Evolutionary conservation across 2,797 vertebrate genomes (phyloP).

Genomic region (Neosilurus hyrtlii): DNA sequence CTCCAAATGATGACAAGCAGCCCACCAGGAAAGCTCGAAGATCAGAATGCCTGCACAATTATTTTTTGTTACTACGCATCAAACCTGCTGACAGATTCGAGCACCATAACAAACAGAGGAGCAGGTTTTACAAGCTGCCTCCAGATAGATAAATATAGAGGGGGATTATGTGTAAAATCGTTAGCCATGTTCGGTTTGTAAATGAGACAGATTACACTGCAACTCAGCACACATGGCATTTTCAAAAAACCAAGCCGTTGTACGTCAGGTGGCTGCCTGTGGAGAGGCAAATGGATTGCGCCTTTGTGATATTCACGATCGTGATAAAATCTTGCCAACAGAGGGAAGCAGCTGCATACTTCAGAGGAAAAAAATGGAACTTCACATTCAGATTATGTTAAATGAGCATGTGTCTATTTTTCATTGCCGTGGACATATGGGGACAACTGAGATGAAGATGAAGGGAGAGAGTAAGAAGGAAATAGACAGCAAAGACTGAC

Average conservation of each 20-base stretch:
- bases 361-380: conserved; percentile 39
- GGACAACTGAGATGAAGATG: conserved; percentile 20
- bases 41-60: conserved; percentile 15
- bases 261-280: conserved; percentile 49
- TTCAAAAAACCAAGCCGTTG: conserved; percentile 27
- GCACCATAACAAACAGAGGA: conserved; percentile 14
- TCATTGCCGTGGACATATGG: conserved; percentile 39
- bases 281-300: conserved; percentile 47
- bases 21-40: background rate
- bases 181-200: conserved; percentile 41
- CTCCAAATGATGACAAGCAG: conserved; percentile 34
- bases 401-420: conserved; percentile 47
- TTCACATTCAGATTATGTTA: conserved; percentile 54
- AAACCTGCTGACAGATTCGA: conserved; percentile 40
- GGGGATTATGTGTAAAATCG: conserved; percentile 34
- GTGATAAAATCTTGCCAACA: conserved; percentile 49
- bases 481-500: conserved; percentile 8
- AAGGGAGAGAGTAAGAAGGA: background rate
- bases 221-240: conserved; percentile 38
- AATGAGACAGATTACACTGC: conserved; percentile 50
- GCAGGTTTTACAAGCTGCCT: conserved; percentile 33
- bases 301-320: conserved; percentile 51
- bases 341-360: conserved; percentile 50
- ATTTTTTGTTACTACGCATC: conserved; percentile 41
- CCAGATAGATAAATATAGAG: conserved; percentile 27